phyloP scores from a whole-genome alignment of 2,797 vertebrate genomes.

The Malacoctenus gilli region DNA sequence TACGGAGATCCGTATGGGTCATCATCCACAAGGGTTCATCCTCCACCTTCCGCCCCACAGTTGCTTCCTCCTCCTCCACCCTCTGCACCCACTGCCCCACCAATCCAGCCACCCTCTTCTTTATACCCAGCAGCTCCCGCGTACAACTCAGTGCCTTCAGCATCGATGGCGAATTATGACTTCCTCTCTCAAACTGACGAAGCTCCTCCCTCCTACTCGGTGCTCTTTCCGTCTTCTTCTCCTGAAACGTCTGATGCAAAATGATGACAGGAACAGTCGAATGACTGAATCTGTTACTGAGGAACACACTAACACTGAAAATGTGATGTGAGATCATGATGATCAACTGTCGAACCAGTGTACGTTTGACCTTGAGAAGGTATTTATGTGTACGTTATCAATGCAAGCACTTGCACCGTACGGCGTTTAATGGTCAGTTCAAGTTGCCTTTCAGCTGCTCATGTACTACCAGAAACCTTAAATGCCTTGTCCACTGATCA shows the following conservation, averaged over 20 bases:
- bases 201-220: conserved; percentile 62
- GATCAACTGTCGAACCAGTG: background rate
- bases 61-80: conserved; percentile 16
- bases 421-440: conserved; percentile 1
- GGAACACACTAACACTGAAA: no score
- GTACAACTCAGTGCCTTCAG: conserved; percentile 42
- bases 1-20: conserved; percentile 53
- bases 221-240: conserved; percentile 57
- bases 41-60: background rate
- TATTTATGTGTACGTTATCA: background rate
- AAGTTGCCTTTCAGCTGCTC: background rate
- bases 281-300: background rate
- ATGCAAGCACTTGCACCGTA: background rate
- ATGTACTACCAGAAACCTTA: background rate
- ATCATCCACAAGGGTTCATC: conserved; percentile 20
- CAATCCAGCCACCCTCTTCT: conserved; percentile 8
- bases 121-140: conserved; percentile 17
- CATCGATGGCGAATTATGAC: conserved; percentile 40
- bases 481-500: conserved; percentile 22
- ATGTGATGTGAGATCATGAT: background rate
- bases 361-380: conserved; percentile 2
- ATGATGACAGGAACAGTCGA: conserved; percentile 1
- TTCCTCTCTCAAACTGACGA: conserved; percentile 66
- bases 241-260: conserved; percentile 26
- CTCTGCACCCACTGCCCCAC: conserved; percentile 32